A percentile compares a stretch with the other conserved stretches of the same genome.
These are phyloP conservation scores for Chaitophorus viminalis DNA, from an alignment of 2,888 invertebrate genomes.

Conservation along the genomic window DNA sequence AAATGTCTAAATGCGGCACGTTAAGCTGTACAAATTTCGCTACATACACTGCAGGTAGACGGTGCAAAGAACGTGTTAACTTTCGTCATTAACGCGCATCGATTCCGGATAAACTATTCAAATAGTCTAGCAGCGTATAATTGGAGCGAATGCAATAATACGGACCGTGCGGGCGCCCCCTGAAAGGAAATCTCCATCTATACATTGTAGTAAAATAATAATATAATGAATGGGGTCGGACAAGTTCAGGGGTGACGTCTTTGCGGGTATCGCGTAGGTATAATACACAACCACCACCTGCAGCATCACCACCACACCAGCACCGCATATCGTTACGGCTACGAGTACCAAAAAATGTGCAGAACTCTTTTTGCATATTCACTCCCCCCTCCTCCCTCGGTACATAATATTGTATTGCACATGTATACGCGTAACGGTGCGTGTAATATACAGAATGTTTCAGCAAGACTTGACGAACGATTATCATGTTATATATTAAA, in stretches of 20 bases:
- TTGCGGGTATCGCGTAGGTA: no score
- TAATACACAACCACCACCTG: no score
- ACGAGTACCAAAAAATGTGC: no score
- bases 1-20: background rate
- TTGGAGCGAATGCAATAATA: background rate
- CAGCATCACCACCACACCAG: no score
- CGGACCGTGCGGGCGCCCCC: background rate
- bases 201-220: background rate
- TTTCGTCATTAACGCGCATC: slow-evolving; percentile 45
- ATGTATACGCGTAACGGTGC: no score
- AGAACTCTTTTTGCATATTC: no score
- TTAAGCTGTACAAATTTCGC: slow-evolving; percentile 9
- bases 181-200: slow-evolving; percentile 11
- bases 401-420: no score
- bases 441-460: no score
- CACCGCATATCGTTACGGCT: no score
- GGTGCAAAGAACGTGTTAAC: slow-evolving; percentile 11
- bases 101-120: slow-evolving; percentile 51
- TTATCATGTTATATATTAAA: no score
- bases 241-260: slow-evolving; percentile 1
- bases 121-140: background rate
- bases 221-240: slow-evolving; percentile 11
- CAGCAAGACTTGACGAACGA: no score
- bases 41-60: background rate
- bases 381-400: no score